Evolutionary conservation across 2,113 vertebrate genomes (phyloP), one percentile per base, ranked within the genome.

Genomic region (Coregonus clupeaformis): DNA sequence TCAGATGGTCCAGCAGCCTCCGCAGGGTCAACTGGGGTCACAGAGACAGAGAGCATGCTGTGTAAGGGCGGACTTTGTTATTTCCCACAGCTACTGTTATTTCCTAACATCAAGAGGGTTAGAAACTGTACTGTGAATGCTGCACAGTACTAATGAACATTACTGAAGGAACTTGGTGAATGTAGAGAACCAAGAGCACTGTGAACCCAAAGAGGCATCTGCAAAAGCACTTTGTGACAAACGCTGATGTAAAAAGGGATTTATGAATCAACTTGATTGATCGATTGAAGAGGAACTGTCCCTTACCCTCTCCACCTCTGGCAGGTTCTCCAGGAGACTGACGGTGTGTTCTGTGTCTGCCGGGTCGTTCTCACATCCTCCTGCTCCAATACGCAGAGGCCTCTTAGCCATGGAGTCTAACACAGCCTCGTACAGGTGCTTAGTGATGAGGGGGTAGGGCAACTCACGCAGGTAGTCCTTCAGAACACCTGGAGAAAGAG

Each of bases 381-480:
- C 81, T 0, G 88, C 80, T 13, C 94, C 94, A 67, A 98, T 98
- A 80, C 91, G 93, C 86, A 99, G 92, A 11, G 97, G 97, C 75
- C 94, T 93, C 84, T 89, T 93, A 63, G 89, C 85, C 97, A 99
- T 98, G 75, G 94, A 89, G 59, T 95, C 95, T 89, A 99, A 76
- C 29, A 98, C 97, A 0, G 95, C 93, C 75, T 99, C 96, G 0
- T 98, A 99, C 76, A 99, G 92, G 71, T 94, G 93, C 87, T 95
- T 97, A 57, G 94, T 95, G 91, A 99, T 98, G 69, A 99, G 91
- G 18, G 98, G 97, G 85, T 93, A 96, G 59, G 97, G 98, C 14
- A 99, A 91, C 88, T 99, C 98, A 77, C 98, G 93, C 62, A 99
- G 91, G 78, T 98, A 99, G 91, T 99, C 98, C 90, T 99, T 99